Base-by-base conservation (phyloP, 1,140 invertebrate species). In the Bombyx mori region DNA sequence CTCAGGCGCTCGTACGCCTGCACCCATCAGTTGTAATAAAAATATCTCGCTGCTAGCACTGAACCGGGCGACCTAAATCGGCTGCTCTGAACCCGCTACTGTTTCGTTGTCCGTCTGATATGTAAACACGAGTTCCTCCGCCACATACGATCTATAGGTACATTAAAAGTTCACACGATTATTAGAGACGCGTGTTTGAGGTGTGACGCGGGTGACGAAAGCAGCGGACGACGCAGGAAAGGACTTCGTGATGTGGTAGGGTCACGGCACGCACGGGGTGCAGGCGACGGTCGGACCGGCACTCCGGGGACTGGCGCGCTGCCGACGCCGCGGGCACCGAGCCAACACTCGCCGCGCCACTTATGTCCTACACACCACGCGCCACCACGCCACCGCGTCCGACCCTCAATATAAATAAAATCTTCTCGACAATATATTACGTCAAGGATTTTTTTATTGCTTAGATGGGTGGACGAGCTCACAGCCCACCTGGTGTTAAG, bases 31-130 rank as follows among this genome's bases (percentile, higher is more conserved):
- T 74, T 69, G 73, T 68, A 76, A 82, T 85, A 85, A 83, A 85
- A 86, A 86, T 86, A 86, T 83, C 80, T 75, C 77, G 78, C 77
- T 77, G 75, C 77, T 78, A 75, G 73, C 65, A 76, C 75, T 69
- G 72, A 76, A 79, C 81, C 83, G 83, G 83, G 81, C 80, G 83
- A 86, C 83, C 83, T 82, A 86, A 73, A 82, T 86, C 75, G 67
- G 70, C 74, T 57, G 65, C 72, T 69, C 58, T 60, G 55, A 65
- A 69, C 63, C 64, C 63, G 63, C 61, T 56, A 61, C 65, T 72
- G 61, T 66, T 67, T 63, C 58, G 66, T 66, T 56, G 65, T 63
- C 58, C 66, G 58, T 71, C 65, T 61, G 56, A 58, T 59, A 67
- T 62, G 66, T 60, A 72, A 70, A 74, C 59, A 62, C 56, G 51